These are phyloP conservation scores for Dipus sagitta DNA, from an alignment of 2,797 vertebrate genomes.

Conservation along the genomic window DNA sequence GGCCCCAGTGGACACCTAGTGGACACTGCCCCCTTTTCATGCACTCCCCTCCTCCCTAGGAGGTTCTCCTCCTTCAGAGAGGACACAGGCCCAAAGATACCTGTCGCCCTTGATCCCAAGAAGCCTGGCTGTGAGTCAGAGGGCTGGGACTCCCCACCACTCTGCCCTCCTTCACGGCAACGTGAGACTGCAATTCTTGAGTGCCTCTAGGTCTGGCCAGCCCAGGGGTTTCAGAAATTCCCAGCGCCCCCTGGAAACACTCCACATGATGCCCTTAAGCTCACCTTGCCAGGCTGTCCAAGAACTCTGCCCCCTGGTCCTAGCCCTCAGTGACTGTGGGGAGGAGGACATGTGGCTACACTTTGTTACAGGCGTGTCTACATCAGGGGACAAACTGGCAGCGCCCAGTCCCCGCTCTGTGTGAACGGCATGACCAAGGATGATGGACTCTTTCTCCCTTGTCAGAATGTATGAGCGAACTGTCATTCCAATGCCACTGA, in stretches of 20 bases:
- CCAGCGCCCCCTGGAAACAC: neutral
- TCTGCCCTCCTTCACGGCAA: fast-evolving
- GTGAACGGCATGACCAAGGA: neutral
- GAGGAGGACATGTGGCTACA: fast-evolving
- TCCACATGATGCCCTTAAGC: neutral
- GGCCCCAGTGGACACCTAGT: neutral
- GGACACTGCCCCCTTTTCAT: neutral
- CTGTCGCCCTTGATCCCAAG: neutral
- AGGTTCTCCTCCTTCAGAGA: neutral
- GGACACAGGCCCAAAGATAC: neutral
- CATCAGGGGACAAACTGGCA: neutral
- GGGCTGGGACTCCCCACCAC: neutral
- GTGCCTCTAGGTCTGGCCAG: neutral
- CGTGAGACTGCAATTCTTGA: neutral
- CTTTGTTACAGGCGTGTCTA: fast-evolving
- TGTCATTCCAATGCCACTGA: neutral
- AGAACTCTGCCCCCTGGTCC: neutral
- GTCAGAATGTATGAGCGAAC: fast-evolving
- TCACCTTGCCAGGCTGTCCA: neutral
- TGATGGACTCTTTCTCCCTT: neutral
- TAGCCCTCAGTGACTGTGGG: neutral
- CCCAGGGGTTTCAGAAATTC: neutral
- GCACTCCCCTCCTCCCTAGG: no score
- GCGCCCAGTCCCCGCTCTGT: neutral
- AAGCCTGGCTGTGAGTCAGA: neutral